A percentile compares a stretch with the other conserved stretches of the same genome.
Conservation (phyloP, 2,113 vertebrate species). For the Brachypodius melanocephalos region DNA sequence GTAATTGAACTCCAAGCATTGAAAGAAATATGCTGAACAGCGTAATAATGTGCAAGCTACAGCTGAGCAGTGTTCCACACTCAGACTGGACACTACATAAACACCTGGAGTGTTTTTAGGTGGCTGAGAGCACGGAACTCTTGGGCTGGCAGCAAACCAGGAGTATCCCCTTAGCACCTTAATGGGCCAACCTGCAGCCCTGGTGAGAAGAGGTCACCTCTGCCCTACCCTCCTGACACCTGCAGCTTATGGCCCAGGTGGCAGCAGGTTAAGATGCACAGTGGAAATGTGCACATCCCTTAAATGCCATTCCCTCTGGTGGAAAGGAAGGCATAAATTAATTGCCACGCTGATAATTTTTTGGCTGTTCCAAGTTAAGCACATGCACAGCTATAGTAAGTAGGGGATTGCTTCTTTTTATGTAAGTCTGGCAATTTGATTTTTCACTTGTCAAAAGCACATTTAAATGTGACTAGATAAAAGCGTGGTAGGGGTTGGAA, state of each 20-base stretch:
- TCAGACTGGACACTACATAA: accelerated
- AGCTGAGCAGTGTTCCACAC: background rate
- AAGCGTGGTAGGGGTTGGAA: background rate
- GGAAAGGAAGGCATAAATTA: background rate
- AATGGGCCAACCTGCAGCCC: background rate
- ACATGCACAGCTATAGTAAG: background rate
- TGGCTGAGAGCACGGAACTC: background rate
- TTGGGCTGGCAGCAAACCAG: background rate
- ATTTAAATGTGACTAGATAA: background rate
- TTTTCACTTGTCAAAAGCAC: background rate
- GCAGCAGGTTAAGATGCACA: background rate
- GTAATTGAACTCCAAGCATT: accelerated
- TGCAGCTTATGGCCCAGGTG: background rate
- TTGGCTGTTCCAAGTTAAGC: background rate
- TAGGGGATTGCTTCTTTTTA: background rate
- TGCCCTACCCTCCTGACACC: background rate
- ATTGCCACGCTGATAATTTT: background rate
- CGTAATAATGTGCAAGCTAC: background rate
- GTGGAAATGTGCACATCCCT: background rate
- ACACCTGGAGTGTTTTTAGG: accelerated
- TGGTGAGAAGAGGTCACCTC: background rate
- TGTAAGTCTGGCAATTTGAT: background rate
- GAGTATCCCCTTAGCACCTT: background rate
- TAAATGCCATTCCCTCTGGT: background rate
- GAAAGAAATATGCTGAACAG: background rate